Conservation (phyloP, 2,888 invertebrate species). For the Thymelicus acteon region DNA sequence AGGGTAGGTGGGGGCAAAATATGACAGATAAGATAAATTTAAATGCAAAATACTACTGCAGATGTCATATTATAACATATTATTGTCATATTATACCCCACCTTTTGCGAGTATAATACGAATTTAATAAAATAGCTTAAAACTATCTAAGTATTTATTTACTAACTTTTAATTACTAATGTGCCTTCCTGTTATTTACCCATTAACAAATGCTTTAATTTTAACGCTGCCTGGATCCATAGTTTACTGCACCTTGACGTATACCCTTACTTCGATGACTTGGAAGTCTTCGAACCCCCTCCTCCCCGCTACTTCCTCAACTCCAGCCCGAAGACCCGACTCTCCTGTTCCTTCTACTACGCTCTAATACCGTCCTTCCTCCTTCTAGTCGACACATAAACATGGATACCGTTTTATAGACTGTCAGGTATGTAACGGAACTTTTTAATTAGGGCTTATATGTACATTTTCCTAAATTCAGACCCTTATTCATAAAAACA, state of each 20-base stretch:
- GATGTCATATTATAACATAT: too few relatives aligned
- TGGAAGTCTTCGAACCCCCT: slow-evolving; percentile 67
- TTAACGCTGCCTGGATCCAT: slow-evolving; percentile 67
- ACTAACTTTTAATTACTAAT: too few relatives aligned
- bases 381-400: slow-evolving; percentile 23
- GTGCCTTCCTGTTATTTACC: slow-evolving; percentile 9
- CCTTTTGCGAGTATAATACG: too few relatives aligned
- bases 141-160: too few relatives aligned
- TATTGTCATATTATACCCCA: too few relatives aligned
- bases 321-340: slow-evolving; percentile 41
- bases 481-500: too few relatives aligned
- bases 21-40: too few relatives aligned
- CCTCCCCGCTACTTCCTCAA: slow-evolving; percentile 64
- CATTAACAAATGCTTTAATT: slow-evolving; percentile 41
- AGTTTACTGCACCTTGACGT: slow-evolving; percentile 70
- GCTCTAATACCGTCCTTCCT: slow-evolving; percentile 44
- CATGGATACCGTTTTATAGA: neutral
- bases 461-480: too few relatives aligned
- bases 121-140: too few relatives aligned
- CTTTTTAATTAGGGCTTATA: too few relatives aligned
- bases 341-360: slow-evolving; percentile 31
- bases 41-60: too few relatives aligned
- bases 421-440: slow-evolving; percentile 16
- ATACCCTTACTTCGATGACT: slow-evolving; percentile 71
- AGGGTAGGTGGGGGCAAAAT: too few relatives aligned